A percentile compares a stretch with the other conserved stretches of the same genome.
Conservation (phyloP, 1,140 invertebrate species). For the Apocrypta bakeri region DNA sequence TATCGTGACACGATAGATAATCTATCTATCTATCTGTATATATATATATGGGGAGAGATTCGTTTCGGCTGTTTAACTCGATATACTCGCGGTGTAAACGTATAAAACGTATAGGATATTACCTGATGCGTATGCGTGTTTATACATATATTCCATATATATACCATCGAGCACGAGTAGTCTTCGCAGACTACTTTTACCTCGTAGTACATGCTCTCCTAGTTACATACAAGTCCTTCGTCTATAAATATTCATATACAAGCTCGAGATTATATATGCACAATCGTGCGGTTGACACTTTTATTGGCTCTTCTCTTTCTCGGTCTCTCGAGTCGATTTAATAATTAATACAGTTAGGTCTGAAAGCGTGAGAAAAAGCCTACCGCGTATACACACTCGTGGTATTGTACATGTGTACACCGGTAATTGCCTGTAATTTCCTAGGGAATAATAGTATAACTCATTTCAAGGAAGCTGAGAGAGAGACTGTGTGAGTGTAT, state of each 20-base stretch:
- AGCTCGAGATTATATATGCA: background rate
- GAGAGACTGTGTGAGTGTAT: background rate
- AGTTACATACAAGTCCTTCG: background rate
- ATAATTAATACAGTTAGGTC: conserved; percentile 38
- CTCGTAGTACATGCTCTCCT: too few relatives aligned
- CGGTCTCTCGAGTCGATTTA: conserved; percentile 2
- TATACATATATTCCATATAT: background rate
- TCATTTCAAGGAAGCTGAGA: conserved; percentile 17
- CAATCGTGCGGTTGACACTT: conserved; percentile 15
- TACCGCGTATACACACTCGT: background rate
- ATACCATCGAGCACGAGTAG: too few relatives aligned
- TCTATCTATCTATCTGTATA: background rate
- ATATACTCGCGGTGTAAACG: background rate
- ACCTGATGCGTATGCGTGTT: too few relatives aligned
- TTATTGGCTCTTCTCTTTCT: background rate
- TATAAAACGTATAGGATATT: background rate
- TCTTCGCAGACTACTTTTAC: too few relatives aligned
- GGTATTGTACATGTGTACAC: background rate
- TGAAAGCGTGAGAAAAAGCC: conserved; percentile 24
- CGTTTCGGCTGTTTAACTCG: conserved; percentile 8
- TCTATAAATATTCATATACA: conserved; percentile 1
- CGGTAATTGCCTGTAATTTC: conserved; percentile 29
- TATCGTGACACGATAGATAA: background rate
- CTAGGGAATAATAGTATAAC: conserved; percentile 25
- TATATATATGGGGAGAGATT: too few relatives aligned